Evolutionary conservation across 2,113 vertebrate species (phyloP).

Genomic region (Syngnathoides biaculeatus): DNA sequence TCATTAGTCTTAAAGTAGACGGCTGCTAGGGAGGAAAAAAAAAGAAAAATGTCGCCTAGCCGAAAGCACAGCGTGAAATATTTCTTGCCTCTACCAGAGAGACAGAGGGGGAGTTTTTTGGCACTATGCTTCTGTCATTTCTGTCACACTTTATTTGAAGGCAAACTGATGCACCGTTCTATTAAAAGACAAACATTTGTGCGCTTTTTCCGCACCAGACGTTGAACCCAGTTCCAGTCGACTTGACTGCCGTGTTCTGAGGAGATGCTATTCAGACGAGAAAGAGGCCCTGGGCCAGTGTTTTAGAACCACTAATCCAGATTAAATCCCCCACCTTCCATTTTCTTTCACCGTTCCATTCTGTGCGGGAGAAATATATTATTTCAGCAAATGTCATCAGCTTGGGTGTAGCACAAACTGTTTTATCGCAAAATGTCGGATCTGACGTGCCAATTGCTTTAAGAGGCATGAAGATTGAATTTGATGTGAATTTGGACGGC

Average conservation of each 20-base stretch:
- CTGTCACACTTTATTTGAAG: slow-evolving; percentile 44
- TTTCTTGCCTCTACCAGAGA: slow-evolving; percentile 24
- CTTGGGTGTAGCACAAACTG: slow-evolving; percentile 54
- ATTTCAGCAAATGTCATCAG: slow-evolving; percentile 71
- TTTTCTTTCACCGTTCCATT: slow-evolving; percentile 52
- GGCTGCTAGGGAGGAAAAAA: slow-evolving; percentile 29
- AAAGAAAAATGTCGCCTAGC: slow-evolving; percentile 5
- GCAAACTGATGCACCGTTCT: slow-evolving; percentile 38
- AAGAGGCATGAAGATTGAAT: slow-evolving; percentile 53
- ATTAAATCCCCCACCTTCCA: slow-evolving; percentile 56
- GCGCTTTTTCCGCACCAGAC: slow-evolving; percentile 41
- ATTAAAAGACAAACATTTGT: slow-evolving; percentile 45
- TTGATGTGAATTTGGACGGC: slow-evolving; percentile 51
- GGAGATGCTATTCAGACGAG: slow-evolving; percentile 40
- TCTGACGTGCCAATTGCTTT: slow-evolving; percentile 57
- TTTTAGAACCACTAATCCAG: slow-evolving; percentile 67
- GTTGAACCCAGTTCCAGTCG: slow-evolving; percentile 41
- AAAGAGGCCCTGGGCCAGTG: slow-evolving; percentile 56
- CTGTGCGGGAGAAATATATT: slow-evolving; percentile 47
- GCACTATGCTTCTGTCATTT: slow-evolving; percentile 29
- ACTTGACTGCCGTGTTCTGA: slow-evolving; percentile 46
- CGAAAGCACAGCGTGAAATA: slow-evolving; percentile 32
- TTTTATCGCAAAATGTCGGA: slow-evolving; percentile 46
- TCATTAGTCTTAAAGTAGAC: slow-evolving; percentile 47
- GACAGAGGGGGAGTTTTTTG: slow-evolving; percentile 21